Base-by-base conservation (phyloP, 2,113 vertebrate genomes). In the Cyanoramphus novaezelandiae region DNA sequence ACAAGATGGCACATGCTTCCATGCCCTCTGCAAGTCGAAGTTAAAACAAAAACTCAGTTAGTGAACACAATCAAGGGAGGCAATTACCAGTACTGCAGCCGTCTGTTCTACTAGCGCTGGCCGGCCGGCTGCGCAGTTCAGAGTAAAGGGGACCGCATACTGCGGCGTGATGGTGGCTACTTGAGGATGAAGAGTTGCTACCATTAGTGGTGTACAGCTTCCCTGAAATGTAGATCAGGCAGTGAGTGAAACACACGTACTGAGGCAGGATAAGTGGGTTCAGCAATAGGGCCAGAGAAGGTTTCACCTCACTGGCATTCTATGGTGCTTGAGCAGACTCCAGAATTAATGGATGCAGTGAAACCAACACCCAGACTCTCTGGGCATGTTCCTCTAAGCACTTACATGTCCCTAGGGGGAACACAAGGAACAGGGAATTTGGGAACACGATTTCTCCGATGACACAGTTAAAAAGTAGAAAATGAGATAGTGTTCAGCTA, bases 201-300 rank as follows among this genome's bases (percentile, higher is more conserved):
- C 99, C 99, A 99, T 99, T 99, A 99, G 98, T 98, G 99, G 99
- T 97, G 99, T 99, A 97, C 99, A 99, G 99, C 99, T 99, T 98
- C 99, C 99, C 99, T 99, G 98, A 97, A 99, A 98, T 95, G 98
- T 98, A 98, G 98, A 98, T 98, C 93, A 98, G 98, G 98, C 98
- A 98, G 97, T 98, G 98, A 98, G 98, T 98, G 98, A 98, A 97
- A 98, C 98, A 98, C 95, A 98, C 62, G 98, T 96, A 95, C 71
- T 50, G 81, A 98, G 96, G 97, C 91, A 98, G 97, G 95, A 88
- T 29, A 72, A 85, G 96, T 55, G 97, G 96, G 93, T 97, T 97
- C 96, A 78, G 96, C 90, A 91, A 88, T 82, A 87, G 93, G 72
- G 93, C 93, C 85, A 79, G 96, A 95, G 85, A 95, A 95, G 96